phyloP scores from a whole-genome alignment of 2,113 vertebrate genomes.

The Lichenostomus cassidix region DNA sequence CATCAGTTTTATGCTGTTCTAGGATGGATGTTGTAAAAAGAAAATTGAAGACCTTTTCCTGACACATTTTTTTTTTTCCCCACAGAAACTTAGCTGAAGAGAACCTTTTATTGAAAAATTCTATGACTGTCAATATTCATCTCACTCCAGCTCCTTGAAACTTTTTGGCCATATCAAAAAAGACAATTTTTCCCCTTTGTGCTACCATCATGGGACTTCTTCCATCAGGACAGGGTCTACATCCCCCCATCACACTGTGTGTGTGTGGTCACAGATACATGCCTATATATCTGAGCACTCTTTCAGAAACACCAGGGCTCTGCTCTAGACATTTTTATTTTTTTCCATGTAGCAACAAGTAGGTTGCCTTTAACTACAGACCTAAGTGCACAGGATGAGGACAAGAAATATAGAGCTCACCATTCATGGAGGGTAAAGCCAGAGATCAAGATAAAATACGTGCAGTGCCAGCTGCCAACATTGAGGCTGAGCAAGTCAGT shows the following conservation, averaged over 20 bases:
- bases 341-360: not conserved
- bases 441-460: not conserved
- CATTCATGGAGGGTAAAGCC: not conserved
- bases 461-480: not conserved
- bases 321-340: not conserved
- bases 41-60: not conserved
- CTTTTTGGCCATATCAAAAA: not conserved
- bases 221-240: not conserved
- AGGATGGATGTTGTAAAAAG: not conserved
- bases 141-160: not conserved
- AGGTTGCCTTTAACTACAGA: not conserved
- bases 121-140: not conserved
- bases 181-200: not conserved
- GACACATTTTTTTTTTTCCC: not conserved
- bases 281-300: not conserved
- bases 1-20: not conserved
- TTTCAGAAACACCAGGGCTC: not conserved
- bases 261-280: rapidly evolving
- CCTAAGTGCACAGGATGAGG: not conserved
- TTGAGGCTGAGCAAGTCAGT: not conserved
- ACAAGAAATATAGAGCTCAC: not conserved
- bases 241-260: rapidly evolving
- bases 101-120: not conserved
- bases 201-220: not conserved
- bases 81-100: not conserved